A percentile compares a stretch with the other conserved stretches of the same genome.
Conservation (phyloP, 2,888 invertebrate species). For the Galerucella calmariensis region DNA sequence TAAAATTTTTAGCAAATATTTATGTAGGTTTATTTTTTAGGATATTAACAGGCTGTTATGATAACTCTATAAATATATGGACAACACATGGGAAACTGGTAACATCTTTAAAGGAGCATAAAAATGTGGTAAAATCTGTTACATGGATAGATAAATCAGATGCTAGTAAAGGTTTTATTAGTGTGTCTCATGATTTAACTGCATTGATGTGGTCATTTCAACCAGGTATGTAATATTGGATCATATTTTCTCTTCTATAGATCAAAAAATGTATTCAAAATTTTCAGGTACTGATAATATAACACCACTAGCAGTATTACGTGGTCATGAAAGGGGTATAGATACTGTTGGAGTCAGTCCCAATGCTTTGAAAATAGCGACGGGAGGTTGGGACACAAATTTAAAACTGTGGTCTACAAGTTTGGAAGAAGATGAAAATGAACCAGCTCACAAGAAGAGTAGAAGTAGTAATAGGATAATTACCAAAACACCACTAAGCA, state of each 20-base stretch:
- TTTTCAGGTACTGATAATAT: conserved; percentile 72
- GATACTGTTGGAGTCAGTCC: conserved; percentile 86
- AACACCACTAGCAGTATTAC: conserved; percentile 82
- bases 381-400: conserved; percentile 93
- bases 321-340: conserved; percentile 92
- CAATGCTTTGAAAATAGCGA: conserved; percentile 75
- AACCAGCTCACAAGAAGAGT: conserved; percentile 59
- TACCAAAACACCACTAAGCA: conserved; percentile 81
- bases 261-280: conserved; percentile 69
- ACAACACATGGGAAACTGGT: conserved; percentile 85
- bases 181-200: conserved; percentile 93
- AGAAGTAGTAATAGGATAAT: conserved; percentile 49
- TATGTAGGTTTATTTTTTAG: conserved; percentile 62
- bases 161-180: conserved; percentile 66
- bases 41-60: conserved; percentile 93
- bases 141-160: conserved; percentile 82
- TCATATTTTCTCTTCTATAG: background rate
- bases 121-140: conserved; percentile 87
- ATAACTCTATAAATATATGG: conserved; percentile 93
- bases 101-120: conserved; percentile 86
- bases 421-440: conserved; percentile 54
- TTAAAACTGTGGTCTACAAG: conserved; percentile 90
- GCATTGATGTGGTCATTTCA: conserved; percentile 71
- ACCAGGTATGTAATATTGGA: conserved; percentile 33
- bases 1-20: background rate